Percentiles rank a stretch among this genome's conserved stretches.
These are phyloP conservation scores for Epinotia demarniana DNA, from an alignment of 2,888 invertebrate genomes.

Conservation along the genomic window DNA sequence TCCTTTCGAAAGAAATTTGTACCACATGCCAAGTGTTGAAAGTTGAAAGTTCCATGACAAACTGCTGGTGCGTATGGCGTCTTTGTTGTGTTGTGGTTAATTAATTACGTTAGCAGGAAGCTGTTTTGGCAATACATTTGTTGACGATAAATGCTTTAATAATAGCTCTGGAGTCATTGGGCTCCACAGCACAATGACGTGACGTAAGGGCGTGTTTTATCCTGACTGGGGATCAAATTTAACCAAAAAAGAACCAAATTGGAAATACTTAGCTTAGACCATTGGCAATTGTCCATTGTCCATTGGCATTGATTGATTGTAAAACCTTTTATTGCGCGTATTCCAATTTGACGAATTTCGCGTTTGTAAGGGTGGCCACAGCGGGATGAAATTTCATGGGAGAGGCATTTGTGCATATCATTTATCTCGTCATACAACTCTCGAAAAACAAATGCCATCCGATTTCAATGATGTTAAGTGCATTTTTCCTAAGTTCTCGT, in stretches of 20 bases:
- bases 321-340: no score
- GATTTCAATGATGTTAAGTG: no score
- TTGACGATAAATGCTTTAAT: slow-evolving; percentile 18
- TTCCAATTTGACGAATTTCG: no score
- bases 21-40: slow-evolving; percentile 6
- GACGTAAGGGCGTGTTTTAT: slow-evolving; percentile 1
- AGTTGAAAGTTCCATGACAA: slow-evolving; percentile 7
- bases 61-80: neutral
- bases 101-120: slow-evolving; percentile 28
- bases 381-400: no score
- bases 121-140: slow-evolving; percentile 23
- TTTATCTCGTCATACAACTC: no score
- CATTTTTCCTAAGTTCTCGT: no score
- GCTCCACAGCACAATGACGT: neutral
- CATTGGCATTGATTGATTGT: no score
- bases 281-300: no score
- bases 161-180: neutral
- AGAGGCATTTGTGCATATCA: no score
- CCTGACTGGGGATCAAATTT: neutral
- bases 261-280: neutral
- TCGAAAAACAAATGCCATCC: no score
- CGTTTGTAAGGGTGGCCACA: no score
- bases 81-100: neutral
- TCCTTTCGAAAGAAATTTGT: neutral
- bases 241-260: neutral